Conservation (phyloP, 1,140 invertebrate genomes). For the Apolygus lucorum region DNA sequence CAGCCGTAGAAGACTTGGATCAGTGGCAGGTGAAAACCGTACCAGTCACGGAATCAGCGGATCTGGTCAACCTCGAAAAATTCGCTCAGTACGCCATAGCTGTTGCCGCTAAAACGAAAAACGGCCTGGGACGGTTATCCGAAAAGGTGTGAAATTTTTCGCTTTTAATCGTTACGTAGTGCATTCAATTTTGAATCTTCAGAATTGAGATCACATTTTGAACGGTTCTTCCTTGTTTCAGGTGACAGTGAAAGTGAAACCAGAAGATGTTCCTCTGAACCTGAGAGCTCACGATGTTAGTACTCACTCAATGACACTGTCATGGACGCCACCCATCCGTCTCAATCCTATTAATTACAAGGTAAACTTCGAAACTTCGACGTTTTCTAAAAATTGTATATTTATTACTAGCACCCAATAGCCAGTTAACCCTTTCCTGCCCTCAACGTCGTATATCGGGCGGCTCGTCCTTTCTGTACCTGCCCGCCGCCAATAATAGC, state of each 20-base stretch:
- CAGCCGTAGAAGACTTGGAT: slow-evolving; percentile 83
- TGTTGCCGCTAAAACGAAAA: slow-evolving; percentile 67
- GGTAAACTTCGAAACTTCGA: too few relatives aligned
- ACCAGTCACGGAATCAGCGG: slow-evolving; percentile 77
- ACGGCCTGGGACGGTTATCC: slow-evolving; percentile 45
- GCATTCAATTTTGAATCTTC: too few relatives aligned
- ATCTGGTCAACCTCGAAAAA: slow-evolving; percentile 81
- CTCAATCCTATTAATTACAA: slow-evolving; percentile 83
- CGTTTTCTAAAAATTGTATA: too few relatives aligned
- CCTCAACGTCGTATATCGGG: too few relatives aligned
- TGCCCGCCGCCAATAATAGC: too few relatives aligned
- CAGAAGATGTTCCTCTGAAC: slow-evolving; percentile 82
- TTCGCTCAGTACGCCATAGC: slow-evolving; percentile 87
- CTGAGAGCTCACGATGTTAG: slow-evolving; percentile 77
- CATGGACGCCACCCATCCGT: slow-evolving; percentile 86
- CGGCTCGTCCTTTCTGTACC: too few relatives aligned
- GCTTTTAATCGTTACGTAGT: too few relatives aligned
- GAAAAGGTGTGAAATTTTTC: slow-evolving; percentile 43
- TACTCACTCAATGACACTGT: slow-evolving; percentile 81
- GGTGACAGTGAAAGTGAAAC: slow-evolving; percentile 77
- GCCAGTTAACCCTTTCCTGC: too few relatives aligned
- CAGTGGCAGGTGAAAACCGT: slow-evolving; percentile 81
- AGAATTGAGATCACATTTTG: too few relatives aligned
- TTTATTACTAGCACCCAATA: too few relatives aligned
- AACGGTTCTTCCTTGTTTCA: too few relatives aligned